Evolutionary conservation across 1,140 invertebrate genomes (phyloP), one percentile per base, ranked within the genome.

Genomic region (Microplitis mediator): DNA sequence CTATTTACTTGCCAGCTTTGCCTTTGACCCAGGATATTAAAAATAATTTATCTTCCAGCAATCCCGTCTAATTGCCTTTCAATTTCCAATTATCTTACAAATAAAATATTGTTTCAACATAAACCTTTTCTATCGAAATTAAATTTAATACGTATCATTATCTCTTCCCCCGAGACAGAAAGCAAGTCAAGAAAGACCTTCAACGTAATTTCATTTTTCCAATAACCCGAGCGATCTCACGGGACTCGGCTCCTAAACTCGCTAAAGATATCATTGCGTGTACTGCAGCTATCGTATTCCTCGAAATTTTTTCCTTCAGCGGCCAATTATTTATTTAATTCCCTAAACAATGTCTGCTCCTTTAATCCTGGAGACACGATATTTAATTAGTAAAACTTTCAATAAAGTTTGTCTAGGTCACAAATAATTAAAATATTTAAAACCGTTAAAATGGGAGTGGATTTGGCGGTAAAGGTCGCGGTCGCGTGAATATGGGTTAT

Each of bases 171-270:
- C 23, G 23, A 62, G 61, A 62, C 52, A 3, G n/a, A 32, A 35
- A 16, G 32, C 14, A 23, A 23, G 23, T 14, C 32, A 13, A 58
- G 52, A 52, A 32, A 68, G 5, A 52, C 34, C 31, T 14, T 36
- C 31, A 54, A 66, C 39, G 23, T 69, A 69, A 62, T 69, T 71
- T 52, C 68, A 70, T 70, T 70, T 70, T 62, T 70, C 36, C 68
- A 62, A 70, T 70, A 70, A 70, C 60, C 39, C 31, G 61, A 70
- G 45, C 58, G 58, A 34, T 51, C 68, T 58, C 23, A 23, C 34
- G 14, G 67, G 23, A 23, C 23, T 23, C 23, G 23, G 23, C 23
- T 23, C 23, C 36, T n/a, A 13, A 54, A 35, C 23, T 36, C 45
- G 51, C 4, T 16, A 23, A 34, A 56, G 35, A 69, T 69, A 23